Percentiles rank a stretch among this genome's conserved stretches.
These are phyloP conservation scores for Prionailurus viverrinus DNA, from an alignment of 2,113 vertebrate genomes.

Conservation along the genomic window DNA sequence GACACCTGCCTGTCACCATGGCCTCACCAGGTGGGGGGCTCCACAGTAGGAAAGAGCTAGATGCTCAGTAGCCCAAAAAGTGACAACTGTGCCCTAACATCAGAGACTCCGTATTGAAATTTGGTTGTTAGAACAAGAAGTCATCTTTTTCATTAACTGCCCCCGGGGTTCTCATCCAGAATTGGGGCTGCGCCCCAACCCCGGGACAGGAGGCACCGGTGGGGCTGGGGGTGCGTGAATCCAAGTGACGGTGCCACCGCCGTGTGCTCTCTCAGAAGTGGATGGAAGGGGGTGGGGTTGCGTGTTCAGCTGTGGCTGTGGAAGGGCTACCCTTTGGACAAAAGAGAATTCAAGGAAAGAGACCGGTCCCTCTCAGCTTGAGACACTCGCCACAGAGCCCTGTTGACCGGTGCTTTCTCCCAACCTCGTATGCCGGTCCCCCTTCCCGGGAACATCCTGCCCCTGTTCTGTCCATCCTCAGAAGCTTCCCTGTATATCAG, in stretches of 20 bases:
- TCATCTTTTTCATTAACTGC: not conserved
- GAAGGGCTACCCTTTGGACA: not conserved
- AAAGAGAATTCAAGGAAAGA: not conserved
- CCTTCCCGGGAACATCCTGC: not conserved
- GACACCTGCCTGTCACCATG: not conserved
- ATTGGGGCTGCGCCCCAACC: not conserved
- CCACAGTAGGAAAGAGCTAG: too few species aligned
- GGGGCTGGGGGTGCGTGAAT: not conserved
- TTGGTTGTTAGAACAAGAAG: not conserved
- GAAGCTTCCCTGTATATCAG: not conserved
- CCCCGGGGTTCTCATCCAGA: not conserved
- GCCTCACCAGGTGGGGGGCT: not conserved
- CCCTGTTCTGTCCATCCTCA: not conserved
- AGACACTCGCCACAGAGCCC: not conserved
- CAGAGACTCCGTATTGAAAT: not conserved
- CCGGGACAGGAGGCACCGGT: not conserved
- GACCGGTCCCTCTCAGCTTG: rapidly evolving
- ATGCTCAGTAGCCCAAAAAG: not conserved
- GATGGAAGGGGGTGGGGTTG: not conserved
- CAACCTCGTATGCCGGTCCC: rapidly evolving
- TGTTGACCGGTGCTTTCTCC: not conserved
- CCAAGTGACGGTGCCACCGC: rapidly evolving
- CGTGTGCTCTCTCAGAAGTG: not conserved
- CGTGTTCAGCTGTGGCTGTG: not conserved
- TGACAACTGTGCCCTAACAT: not conserved